phyloP scores from a whole-genome alignment of 2,113 vertebrate species.

The Tachysurus vachellii region DNA sequence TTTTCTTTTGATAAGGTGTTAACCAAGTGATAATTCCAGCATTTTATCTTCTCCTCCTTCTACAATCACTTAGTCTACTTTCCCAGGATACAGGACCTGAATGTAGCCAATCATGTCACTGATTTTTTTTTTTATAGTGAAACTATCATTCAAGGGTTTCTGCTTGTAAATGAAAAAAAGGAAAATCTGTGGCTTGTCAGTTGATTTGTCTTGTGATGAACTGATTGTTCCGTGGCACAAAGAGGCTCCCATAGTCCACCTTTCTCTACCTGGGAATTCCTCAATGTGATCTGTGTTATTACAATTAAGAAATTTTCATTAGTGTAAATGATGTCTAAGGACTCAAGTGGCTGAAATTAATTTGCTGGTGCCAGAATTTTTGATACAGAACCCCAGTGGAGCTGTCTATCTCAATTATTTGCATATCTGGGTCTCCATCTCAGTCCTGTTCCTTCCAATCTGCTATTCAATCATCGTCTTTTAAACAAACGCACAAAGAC shows the following conservation, averaged over 20 bases:
- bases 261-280: constrained; percentile 38
- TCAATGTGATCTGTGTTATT: constrained; percentile 55
- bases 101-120: background rate
- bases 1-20: background rate
- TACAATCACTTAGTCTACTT: background rate
- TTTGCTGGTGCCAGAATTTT: constrained; percentile 51
- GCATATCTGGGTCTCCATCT: constrained; percentile 20
- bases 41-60: background rate
- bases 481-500: constrained; percentile 24
- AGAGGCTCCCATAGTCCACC: background rate
- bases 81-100: background rate
- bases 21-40: background rate
- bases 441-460: constrained; percentile 5
- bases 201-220: constrained; percentile 2
- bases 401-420: constrained; percentile 39
- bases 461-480: constrained; percentile 29
- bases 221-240: background rate
- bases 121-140: background rate
- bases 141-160: background rate
- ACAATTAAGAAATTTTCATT: constrained; percentile 67
- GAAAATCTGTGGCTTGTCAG: no score
- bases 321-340: constrained; percentile 61
- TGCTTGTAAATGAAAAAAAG: background rate
- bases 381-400: constrained; percentile 46
- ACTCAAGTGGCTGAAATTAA: constrained; percentile 58